Conservation (phyloP, 1,140 invertebrate species). For the Melanaphis sacchari region DNA sequence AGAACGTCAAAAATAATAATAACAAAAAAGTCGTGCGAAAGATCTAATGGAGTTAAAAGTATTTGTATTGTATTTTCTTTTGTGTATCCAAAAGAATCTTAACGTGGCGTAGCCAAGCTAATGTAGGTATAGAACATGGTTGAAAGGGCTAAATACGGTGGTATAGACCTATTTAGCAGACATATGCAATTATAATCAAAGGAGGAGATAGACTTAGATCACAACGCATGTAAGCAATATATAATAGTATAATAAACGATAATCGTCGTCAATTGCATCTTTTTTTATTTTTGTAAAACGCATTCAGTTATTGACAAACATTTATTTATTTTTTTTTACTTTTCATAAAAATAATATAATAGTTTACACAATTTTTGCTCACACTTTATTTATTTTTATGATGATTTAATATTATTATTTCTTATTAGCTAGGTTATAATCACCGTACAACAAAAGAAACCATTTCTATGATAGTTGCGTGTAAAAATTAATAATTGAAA, state of each 20-base stretch:
- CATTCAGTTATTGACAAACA: neutral
- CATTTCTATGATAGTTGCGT: neutral
- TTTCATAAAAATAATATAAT: neutral
- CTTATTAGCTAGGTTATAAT: neutral
- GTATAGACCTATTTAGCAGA: slow-evolving; percentile 21
- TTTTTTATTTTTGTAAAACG: neutral
- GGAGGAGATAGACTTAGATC: neutral
- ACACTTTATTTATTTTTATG: neutral
- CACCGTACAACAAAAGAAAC: neutral
- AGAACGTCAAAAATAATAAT: slow-evolving; percentile 20
- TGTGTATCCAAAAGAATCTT: slow-evolving; percentile 9
- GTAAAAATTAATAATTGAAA: neutral
- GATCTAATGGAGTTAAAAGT: slow-evolving; percentile 25
- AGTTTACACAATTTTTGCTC: neutral
- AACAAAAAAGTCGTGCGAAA: neutral
- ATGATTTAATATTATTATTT: neutral
- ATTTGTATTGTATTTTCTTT: slow-evolving; percentile 13
- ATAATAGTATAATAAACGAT: neutral
- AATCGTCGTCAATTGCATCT: neutral
- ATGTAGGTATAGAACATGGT: slow-evolving; percentile 21
- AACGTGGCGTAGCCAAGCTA: neutral
- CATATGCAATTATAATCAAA: neutral
- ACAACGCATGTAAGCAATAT: neutral
- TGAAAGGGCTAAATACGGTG: neutral
- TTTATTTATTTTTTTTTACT: neutral